Base-by-base conservation (phyloP, 2,888 invertebrate genomes). In the Sarcophaga rosellei region DNA sequence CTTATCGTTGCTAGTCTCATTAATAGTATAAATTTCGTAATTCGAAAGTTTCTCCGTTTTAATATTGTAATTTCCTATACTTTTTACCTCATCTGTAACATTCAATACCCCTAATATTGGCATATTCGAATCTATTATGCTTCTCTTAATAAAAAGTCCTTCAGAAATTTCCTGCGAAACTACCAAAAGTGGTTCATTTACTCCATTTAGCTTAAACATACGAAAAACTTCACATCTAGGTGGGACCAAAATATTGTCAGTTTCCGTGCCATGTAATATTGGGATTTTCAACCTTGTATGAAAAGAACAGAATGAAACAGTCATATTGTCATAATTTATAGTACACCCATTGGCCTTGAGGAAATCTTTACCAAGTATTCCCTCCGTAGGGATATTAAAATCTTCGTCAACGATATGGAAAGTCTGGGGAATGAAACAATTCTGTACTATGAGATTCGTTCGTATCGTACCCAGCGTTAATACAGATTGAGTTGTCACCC, bases 191-290 rank as follows among this genome's bases (percentile, higher is more conserved):
- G 75, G 69, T 69, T 81, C 63, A 12, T n/a, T 5, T 15, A 62
- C 2, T 21, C 45, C 62, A 5, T 23, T 17, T 25, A 76, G 10
- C 53, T 57, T 65, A 44, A 77, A 82, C 23, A 77, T 78, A 59
- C 59, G 23, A 66, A 77, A 77, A 35, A 59, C 35, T 77, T 66
- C 77, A 47, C 77, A 77, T 35, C 83, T 57, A 5, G 83, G 72
- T 45, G 83, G 83, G 17, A 83, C 61, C 62, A 83, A 47, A 47
- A 72, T 73, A 11, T 63, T 78, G 47, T 72, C 25, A 66, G 59
- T n/a, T 65, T n/a, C 44, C 47, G 21, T 44, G 2, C 76, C 80
- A 23, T 80, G 72, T 45, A 72, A 17, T 12, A 84, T 74, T 11
- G 62, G 74, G 23, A 74, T 63, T 63, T 63, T 23, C 4, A 63